Evolutionary conservation across 2,888 invertebrate genomes (phyloP), one percentile per base, ranked within the genome.

Genomic region (Cheilosia vulpina): DNA sequence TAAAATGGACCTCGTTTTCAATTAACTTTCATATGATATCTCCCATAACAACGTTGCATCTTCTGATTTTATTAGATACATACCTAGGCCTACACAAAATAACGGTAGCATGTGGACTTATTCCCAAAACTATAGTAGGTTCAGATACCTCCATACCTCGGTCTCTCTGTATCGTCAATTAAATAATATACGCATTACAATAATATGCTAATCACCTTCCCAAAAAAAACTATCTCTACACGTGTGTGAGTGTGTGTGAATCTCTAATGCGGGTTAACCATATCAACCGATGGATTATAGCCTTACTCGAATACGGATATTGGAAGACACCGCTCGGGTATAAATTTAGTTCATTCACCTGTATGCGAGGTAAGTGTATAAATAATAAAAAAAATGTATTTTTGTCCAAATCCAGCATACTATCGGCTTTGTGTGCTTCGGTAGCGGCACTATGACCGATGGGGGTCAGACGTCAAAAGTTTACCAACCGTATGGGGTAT

Each of bases 321-420:
- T 60, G 27, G 5, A 31, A 47, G 11, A 31, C 27, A 31, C 13
- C 31, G 19, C 47, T 43, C n/a, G 43, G 43, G 15, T 27, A 45
- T n/a, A 50, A 34, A 50, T 63, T 63, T 63, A 47, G 63, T 63
- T 63, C 63, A 47, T 63, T 63, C 45, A 63, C 63, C 63, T 13
- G 24, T 24, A 1, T 45, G 27, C 2, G 27, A 27, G 19, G 45
- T 17, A 31, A 24, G 13, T 63, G 47, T 47, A 63, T 47, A 63
- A 63, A 45, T 47, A 63, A 47, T 63, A n/a, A 27, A 15, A 47
- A 62, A 47, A 63, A 47, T 31, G 11, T 63, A 50, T 47, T 63
- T 47, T 63, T 13, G 15, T 63, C 17, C n/a, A 43, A 27, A 43
- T 24, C 21, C 15, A 13, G 41, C 13, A 38, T 24, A 2, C 31